A percentile compares a stretch with the other conserved stretches of the same genome.
Evolutionary conservation across 2,113 vertebrate genomes (phyloP).

Genomic region (Zeus faber): DNA sequence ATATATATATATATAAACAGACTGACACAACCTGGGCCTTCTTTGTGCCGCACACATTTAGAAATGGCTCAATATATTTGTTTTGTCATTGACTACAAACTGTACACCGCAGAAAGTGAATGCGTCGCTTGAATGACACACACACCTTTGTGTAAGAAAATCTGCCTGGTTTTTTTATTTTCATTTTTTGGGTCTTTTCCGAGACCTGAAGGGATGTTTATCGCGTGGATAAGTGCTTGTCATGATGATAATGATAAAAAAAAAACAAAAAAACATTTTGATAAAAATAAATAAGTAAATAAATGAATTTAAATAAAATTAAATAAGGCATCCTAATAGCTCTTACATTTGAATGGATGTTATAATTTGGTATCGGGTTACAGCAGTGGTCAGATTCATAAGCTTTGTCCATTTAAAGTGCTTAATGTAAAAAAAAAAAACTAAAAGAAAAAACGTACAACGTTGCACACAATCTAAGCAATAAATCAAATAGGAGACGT

Average conservation of each 20-base stretch:
- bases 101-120: slow-evolving; percentile 1
- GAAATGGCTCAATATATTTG: slow-evolving; percentile 27
- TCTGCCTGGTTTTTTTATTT: no score
- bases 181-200: slow-evolving; percentile 17
- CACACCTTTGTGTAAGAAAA: slow-evolving; percentile 9
- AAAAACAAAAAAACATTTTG: neutral
- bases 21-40: no score
- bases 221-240: slow-evolving; percentile 46
- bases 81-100: slow-evolving; percentile 2
- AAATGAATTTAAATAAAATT: slow-evolving; percentile 3
- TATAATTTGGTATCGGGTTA: slow-evolving; percentile 58
- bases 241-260: slow-evolving; percentile 30
- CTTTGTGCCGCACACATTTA: slow-evolving; percentile 38
- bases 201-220: slow-evolving; percentile 27
- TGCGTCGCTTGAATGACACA: slow-evolving; percentile 11
- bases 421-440: slow-evolving; percentile 67
- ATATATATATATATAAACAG: no score
- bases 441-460: slow-evolving; percentile 65
- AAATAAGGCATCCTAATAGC: slow-evolving; percentile 2
- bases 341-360: slow-evolving; percentile 24
- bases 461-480: slow-evolving; percentile 49
- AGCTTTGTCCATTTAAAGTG: slow-evolving; percentile 76
- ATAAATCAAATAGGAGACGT: slow-evolving; percentile 40
- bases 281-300: no score
- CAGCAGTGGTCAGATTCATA: slow-evolving; percentile 51